phyloP scores from a whole-genome alignment of 1,140 invertebrate genomes.

The Drosophila grimshawi region DNA sequence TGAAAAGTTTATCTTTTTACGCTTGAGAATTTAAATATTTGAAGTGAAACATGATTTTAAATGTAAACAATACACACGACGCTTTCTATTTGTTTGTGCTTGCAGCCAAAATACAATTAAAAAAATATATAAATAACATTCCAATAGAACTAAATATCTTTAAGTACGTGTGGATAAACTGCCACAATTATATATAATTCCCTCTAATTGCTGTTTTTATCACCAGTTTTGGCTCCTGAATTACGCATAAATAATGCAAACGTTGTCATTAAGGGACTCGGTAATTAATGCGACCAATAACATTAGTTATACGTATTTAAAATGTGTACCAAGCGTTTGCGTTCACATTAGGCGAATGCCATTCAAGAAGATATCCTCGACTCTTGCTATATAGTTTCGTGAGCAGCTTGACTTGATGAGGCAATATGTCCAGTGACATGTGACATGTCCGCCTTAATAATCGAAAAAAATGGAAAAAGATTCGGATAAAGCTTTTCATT shows the following conservation, averaged over 20 bases:
- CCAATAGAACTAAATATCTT: background rate
- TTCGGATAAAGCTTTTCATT: too few species aligned
- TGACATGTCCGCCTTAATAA: too few species aligned
- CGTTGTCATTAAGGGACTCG: background rate
- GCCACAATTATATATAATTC: background rate
- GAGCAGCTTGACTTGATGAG: too few species aligned
- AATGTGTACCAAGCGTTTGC: background rate
- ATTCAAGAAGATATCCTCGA: too few species aligned
- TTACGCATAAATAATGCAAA: conserved; percentile 10
- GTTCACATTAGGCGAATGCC: too few species aligned
- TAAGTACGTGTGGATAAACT: background rate
- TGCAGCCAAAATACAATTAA: background rate
- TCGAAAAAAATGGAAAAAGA: too few species aligned
- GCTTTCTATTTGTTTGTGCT: too few species aligned
- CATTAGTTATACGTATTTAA: background rate
- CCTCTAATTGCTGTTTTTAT: conserved; percentile 3
- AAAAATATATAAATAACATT: background rate
- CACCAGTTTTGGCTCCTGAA: conserved; percentile 3
- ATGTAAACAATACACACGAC: too few species aligned
- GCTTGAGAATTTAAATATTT: background rate
- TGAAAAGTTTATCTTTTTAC: background rate
- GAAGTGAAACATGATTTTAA: too few species aligned
- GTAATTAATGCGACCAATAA: background rate
- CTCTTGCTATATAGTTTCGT: too few species aligned
- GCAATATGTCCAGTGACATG: too few species aligned